Percentiles rank a stretch among this genome's conserved stretches.
phyloP scores from a whole-genome alignment of 2,797 vertebrate genomes.

The Pteronotus mesoamericanus region DNA sequence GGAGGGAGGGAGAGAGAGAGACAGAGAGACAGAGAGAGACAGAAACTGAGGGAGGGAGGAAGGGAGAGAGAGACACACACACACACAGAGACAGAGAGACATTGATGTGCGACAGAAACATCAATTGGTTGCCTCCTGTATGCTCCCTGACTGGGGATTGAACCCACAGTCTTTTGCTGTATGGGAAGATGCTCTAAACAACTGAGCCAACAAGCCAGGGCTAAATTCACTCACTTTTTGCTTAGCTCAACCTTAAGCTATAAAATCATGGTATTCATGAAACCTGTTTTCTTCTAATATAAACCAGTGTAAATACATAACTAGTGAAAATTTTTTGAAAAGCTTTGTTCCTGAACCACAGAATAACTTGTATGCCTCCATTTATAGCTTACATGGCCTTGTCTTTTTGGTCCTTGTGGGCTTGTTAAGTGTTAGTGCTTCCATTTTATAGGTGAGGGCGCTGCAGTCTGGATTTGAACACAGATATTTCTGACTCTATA shows the following conservation, averaged over 20 bases:
- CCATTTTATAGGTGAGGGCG: background rate
- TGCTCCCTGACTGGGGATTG: background rate
- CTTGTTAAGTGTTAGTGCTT: background rate
- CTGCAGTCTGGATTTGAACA: background rate
- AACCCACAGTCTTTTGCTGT: background rate
- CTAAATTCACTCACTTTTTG: background rate
- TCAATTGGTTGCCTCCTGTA: background rate
- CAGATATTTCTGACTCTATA: background rate
- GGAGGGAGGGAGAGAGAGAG: background rate
- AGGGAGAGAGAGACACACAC: too few species aligned
- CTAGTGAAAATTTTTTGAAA: background rate
- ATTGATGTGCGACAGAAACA: background rate
- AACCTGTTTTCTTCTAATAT: background rate
- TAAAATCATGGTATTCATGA: background rate
- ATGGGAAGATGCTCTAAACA: background rate
- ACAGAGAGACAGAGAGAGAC: too few species aligned
- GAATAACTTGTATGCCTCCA: rapidly evolving
- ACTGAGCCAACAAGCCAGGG: too few species aligned
- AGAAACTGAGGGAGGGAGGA: too few species aligned
- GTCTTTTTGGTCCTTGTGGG: rapidly evolving
- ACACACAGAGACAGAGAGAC: too few species aligned
- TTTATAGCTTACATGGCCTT: background rate
- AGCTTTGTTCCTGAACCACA: background rate
- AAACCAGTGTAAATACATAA: background rate
- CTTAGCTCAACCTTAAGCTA: background rate